Percentiles rank a stretch among this genome's conserved stretches.
Conservation (phyloP, 2,888 invertebrate species). For the Dilophus febrilis region DNA sequence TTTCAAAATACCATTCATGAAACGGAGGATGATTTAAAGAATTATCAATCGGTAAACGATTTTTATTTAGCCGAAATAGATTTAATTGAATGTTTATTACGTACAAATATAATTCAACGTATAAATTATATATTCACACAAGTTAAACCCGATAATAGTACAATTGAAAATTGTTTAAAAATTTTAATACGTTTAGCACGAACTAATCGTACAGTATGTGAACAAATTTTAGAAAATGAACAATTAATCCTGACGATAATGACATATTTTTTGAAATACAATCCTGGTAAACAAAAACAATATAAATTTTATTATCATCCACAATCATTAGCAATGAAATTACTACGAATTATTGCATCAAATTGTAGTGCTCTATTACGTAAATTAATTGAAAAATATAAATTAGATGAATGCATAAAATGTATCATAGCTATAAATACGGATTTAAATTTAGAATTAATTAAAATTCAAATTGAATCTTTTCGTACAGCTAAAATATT, state of each 20-base stretch:
- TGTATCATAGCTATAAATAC: slow-evolving; percentile 19
- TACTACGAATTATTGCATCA: slow-evolving; percentile 51
- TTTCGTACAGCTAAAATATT: slow-evolving; percentile 23
- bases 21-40: slow-evolving; percentile 21
- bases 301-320: slow-evolving; percentile 43
- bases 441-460: slow-evolving; percentile 19
- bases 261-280: slow-evolving; percentile 37
- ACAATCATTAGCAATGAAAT: slow-evolving; percentile 49
- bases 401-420: slow-evolving; percentile 13
- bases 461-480: slow-evolving; percentile 42
- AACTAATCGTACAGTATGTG: slow-evolving; percentile 51
- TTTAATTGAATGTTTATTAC: slow-evolving; percentile 50
- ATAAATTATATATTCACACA: slow-evolving; percentile 57
- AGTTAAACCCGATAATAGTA: slow-evolving; percentile 50
- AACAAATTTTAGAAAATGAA: slow-evolving; percentile 42
- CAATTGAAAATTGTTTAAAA: slow-evolving; percentile 57
- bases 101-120: slow-evolving; percentile 61
- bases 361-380: slow-evolving; percentile 28
- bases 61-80: slow-evolving; percentile 73
- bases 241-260: slow-evolving; percentile 45
- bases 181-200: slow-evolving; percentile 62
- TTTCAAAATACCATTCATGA: slow-evolving; percentile 9
- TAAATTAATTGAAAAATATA: slow-evolving; percentile 15
- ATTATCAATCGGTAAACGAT: slow-evolving; percentile 50
- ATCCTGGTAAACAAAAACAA: slow-evolving; percentile 10